Percentiles rank a stretch among this genome's conserved stretches.
Evolutionary conservation across 2,797 vertebrate genomes (phyloP).

Genomic region (Ceyx erithaca): DNA sequence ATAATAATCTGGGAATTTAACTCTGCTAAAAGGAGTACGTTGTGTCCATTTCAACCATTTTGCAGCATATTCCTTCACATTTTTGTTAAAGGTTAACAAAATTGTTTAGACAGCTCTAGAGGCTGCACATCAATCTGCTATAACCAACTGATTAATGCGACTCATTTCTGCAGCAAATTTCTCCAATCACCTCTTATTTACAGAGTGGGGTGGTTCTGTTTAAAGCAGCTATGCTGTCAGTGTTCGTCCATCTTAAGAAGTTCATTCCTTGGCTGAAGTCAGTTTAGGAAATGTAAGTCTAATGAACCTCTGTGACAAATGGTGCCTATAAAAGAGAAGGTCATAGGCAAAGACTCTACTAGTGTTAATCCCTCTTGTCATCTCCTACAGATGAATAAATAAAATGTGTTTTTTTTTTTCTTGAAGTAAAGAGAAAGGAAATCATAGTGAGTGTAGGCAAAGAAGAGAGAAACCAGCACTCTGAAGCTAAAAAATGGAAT

Average conservation of each 20-base stretch:
- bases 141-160: constrained; percentile 71
- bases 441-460: not conserved
- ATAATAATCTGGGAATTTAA: not conserved
- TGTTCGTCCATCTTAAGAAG: constrained; percentile 54
- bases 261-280: not conserved
- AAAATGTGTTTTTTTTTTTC: not conserved
- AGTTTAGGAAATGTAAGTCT: constrained; percentile 36
- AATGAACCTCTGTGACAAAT: not conserved
- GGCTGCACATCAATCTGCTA: constrained; percentile 57
- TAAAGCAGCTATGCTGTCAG: constrained; percentile 37
- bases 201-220: constrained; percentile 51
- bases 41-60: constrained; percentile 44
- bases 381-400: not conserved
- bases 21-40: not conserved
- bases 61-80: constrained; percentile 31
- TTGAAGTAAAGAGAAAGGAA: not conserved
- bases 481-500: not conserved
- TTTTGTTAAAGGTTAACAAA: constrained; percentile 78
- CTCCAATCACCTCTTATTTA: constrained; percentile 77
- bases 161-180: constrained; percentile 62
- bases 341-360: not conserved
- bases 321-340: not conserved
- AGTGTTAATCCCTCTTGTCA: constrained; percentile 18
- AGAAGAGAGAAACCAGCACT: not conserved
- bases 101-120: constrained; percentile 75